phyloP scores from a whole-genome alignment of 1,140 invertebrate genomes.

The Scaptomyza graminum region DNA sequence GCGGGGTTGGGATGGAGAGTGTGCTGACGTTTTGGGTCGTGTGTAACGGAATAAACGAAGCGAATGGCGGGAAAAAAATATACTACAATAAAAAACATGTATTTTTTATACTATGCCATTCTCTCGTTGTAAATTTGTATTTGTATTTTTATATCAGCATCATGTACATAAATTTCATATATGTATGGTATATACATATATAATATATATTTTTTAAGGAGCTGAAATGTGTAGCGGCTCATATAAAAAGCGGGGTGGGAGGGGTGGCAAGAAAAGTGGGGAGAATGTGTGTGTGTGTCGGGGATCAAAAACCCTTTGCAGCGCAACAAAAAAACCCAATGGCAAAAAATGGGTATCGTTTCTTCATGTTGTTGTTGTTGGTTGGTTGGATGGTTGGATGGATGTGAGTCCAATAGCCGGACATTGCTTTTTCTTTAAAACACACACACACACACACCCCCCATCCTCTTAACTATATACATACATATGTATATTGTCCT shows the following conservation, averaged over 20 bases:
- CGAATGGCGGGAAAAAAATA: constrained; percentile 76
- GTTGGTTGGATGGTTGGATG: no score
- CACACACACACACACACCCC: constrained; percentile 14
- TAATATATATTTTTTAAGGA: constrained; percentile 71
- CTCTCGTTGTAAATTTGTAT: constrained; percentile 39
- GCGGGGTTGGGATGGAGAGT: background rate
- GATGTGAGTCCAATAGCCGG: constrained; percentile 44
- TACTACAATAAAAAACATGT: constrained; percentile 82
- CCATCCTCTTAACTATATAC: background rate
- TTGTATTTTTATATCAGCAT: constrained; percentile 20
- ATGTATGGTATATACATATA: constrained; percentile 23
- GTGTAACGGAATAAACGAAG: constrained; percentile 25
- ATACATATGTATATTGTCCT: constrained; percentile 1
- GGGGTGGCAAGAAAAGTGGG: constrained; percentile 9
- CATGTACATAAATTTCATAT: background rate
- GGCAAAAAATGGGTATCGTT: constrained; percentile 40
- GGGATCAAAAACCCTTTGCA: constrained; percentile 78
- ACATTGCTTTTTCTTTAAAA: constrained; percentile 52
- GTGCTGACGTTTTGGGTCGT: constrained; percentile 35
- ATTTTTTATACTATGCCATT: constrained; percentile 77
- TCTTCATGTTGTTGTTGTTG: constrained; percentile 24
- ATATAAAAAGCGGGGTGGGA: constrained; percentile 5
- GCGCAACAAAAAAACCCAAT: constrained; percentile 36
- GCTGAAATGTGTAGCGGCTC: constrained; percentile 74
- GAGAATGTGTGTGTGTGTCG: constrained; percentile 33